These are phyloP conservation scores for Sander vitreus DNA, from an alignment of 2,113 vertebrate genomes.

Conservation along the genomic window DNA sequence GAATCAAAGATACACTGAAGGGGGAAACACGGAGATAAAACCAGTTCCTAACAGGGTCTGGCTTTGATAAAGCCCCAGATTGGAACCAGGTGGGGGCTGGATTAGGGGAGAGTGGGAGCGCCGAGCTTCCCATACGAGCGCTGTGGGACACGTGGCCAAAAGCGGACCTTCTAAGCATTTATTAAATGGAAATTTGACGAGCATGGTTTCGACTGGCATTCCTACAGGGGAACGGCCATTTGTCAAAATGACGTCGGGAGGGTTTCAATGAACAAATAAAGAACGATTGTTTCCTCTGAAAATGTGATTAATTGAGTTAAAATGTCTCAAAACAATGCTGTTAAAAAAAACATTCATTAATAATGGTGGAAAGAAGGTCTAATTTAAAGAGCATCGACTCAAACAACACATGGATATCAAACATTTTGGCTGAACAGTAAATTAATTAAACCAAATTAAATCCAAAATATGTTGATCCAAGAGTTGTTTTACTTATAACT, in stretches of 20 bases:
- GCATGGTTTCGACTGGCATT: constrained; percentile 18
- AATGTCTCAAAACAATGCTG: background rate
- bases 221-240: constrained; percentile 10
- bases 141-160: constrained; percentile 42
- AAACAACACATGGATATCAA: background rate
- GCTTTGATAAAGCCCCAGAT: constrained; percentile 75
- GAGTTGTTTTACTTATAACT: background rate
- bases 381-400: background rate
- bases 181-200: constrained; percentile 51
- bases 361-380: background rate
- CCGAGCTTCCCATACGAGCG: constrained; percentile 19
- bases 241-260: constrained; percentile 1
- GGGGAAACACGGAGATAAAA: constrained; percentile 73
- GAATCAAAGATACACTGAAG: constrained; percentile 62
- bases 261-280: constrained; percentile 29
- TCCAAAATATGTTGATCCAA: background rate
- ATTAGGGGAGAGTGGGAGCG: constrained; percentile 26
- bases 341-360: background rate
- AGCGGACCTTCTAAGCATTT: constrained; percentile 34
- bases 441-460: background rate
- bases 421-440: background rate
- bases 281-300: background rate
- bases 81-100: constrained; percentile 75
- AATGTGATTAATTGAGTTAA: background rate
- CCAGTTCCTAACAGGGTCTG: constrained; percentile 67